Conservation (phyloP, 2,113 vertebrate species). For the Catharus fuscescens region DNA sequence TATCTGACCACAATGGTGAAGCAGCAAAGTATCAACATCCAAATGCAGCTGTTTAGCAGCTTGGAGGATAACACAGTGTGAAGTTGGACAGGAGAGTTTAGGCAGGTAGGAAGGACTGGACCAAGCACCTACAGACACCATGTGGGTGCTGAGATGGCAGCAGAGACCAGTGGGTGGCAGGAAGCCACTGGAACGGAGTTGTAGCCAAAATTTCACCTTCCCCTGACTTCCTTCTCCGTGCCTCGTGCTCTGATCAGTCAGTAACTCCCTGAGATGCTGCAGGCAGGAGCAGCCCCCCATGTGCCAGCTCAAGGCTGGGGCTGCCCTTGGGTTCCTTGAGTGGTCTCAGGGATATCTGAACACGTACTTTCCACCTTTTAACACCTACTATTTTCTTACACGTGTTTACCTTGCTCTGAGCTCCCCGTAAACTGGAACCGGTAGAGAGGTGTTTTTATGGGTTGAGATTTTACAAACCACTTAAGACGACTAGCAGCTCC, state of each 20-base stretch:
- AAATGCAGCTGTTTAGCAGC: neutral
- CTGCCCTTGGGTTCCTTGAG: neutral
- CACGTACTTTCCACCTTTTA: conserved; percentile 16
- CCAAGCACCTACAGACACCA: neutral
- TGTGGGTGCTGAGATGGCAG: neutral
- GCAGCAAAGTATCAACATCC: neutral
- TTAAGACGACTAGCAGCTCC: conserved; percentile 53
- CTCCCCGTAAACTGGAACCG: conserved; percentile 37
- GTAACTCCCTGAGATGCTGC: neutral
- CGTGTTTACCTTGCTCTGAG: conserved; percentile 42
- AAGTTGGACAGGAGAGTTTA: neutral
- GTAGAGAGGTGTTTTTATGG: conserved; percentile 53
- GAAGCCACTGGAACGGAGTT: neutral
- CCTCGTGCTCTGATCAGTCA: neutral
- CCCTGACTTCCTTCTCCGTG: neutral
- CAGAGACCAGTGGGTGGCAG: neutral
- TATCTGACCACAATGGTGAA: neutral
- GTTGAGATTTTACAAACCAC: conserved; percentile 61
- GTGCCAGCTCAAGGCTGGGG: neutral
- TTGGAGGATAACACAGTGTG: neutral
- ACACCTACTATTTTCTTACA: conserved; percentile 49
- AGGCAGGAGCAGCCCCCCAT: neutral
- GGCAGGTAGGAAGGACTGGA: neutral
- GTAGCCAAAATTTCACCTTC: neutral
- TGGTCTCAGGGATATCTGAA: neutral